phyloP scores from a whole-genome alignment of 2,797 vertebrate genomes.

The Alfaro cultratus region DNA sequence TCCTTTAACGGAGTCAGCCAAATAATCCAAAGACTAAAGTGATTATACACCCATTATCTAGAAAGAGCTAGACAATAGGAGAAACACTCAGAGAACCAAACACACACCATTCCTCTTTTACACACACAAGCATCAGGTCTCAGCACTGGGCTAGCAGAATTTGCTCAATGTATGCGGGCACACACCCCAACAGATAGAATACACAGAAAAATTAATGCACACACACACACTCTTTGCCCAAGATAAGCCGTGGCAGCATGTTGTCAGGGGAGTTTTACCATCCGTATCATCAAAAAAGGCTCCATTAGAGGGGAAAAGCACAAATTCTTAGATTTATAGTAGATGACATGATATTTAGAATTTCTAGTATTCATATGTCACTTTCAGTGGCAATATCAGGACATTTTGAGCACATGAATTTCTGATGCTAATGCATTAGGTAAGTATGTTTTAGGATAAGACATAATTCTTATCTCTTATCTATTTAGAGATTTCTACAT shows the following conservation, averaged over 20 bases:
- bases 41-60: slow-evolving; percentile 66
- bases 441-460: slow-evolving; percentile 25
- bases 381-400: slow-evolving; percentile 21
- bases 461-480: slow-evolving; percentile 24
- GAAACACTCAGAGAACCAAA: slow-evolving; percentile 43
- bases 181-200: slow-evolving; percentile 72
- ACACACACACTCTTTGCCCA: slow-evolving; percentile 67
- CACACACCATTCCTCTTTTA: slow-evolving; percentile 32
- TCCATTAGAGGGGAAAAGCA: slow-evolving; percentile 58
- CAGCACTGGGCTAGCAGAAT: slow-evolving; percentile 69
- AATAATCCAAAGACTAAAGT: slow-evolving; percentile 76
- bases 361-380: slow-evolving; percentile 51
- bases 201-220: slow-evolving; percentile 78
- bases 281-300: slow-evolving; percentile 61
- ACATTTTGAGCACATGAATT: slow-evolving; percentile 37
- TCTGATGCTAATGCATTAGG: slow-evolving; percentile 26
- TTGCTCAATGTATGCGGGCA: slow-evolving; percentile 79
- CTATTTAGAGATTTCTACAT: slow-evolving; percentile 26
- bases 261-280: slow-evolving; percentile 58
- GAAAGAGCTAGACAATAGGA: slow-evolving; percentile 44
- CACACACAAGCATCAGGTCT: slow-evolving; percentile 70
- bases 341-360: slow-evolving; percentile 45
- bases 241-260: slow-evolving; percentile 71
- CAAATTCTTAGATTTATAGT: slow-evolving; percentile 51
- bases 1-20: slow-evolving; percentile 41